Percentiles rank a stretch among this genome's conserved stretches.
phyloP scores from a whole-genome alignment of 1,140 invertebrate genomes.

The Bombus balteatus region DNA sequence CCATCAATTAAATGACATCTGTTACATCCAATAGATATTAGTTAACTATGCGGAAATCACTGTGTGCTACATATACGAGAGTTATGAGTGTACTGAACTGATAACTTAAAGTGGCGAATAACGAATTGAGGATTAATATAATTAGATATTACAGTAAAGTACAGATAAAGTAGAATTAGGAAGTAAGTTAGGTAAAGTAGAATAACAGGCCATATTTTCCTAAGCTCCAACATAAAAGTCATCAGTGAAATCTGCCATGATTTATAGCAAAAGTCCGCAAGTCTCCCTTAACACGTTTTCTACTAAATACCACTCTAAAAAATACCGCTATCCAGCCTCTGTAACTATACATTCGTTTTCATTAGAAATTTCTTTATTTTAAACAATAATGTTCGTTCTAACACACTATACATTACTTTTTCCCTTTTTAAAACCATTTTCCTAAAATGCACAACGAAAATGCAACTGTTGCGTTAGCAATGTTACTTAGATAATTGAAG shows the following conservation, averaged over 20 bases:
- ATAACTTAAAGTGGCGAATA: neutral
- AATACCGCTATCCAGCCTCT: neutral
- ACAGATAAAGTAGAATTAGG: neutral
- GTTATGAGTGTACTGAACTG: neutral
- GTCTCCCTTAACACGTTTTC: neutral
- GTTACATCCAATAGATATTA: neutral
- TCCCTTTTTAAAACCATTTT: too few species aligned
- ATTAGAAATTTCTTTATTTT: neutral
- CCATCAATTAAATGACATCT: too few species aligned
- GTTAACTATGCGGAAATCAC: neutral
- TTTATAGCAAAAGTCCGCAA: neutral
- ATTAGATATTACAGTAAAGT: neutral
- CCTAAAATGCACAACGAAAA: neutral
- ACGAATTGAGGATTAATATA: neutral
- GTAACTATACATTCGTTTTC: neutral
- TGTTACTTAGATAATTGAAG: neutral
- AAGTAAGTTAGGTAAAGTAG: neutral
- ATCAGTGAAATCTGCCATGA: neutral
- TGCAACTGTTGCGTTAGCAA: neutral
- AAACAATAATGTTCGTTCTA: too few species aligned
- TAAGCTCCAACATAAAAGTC: neutral
- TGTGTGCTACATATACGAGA: neutral
- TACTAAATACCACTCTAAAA: neutral
- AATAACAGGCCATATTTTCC: neutral
- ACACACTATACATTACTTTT: too few species aligned